Base-by-base conservation (phyloP, 2,113 vertebrate genomes). In the Uropsilus gracilis region DNA sequence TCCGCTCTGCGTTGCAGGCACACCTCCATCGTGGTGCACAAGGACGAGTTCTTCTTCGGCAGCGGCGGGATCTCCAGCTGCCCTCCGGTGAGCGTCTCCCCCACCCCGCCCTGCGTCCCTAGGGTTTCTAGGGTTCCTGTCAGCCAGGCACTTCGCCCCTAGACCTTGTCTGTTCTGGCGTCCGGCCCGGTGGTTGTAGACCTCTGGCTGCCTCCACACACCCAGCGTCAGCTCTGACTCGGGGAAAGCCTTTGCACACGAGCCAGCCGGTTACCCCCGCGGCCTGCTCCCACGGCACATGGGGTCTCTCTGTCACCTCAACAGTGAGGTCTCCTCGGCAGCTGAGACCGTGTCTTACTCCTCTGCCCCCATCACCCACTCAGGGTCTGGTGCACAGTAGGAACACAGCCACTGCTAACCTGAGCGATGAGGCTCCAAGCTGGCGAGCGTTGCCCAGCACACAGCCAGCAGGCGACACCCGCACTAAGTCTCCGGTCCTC, bases 41-140 rank as follows among this genome's bases (percentile, higher is more conserved):
- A 99, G 53, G 99, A 99, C 78, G 99, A 99, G 97, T 99, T 98
- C 97, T 99, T 99, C 98, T 99, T 98, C 76, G 98, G 99, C 48
- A 99, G 98, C 48, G 98, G 98, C 9, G 99, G 99, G 6, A 99
- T 99, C 93, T 98, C 98, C 95, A 99, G 98, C 97, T 99, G 99
- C 96, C 91, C 97, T 88, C 99, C 99, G 84, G 99, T 99, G 98
- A 99, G 99, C 97, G 93, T 87, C 95, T 50, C 39, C 39, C n/a
- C 87, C n/a, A 37, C 18, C 72, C 71, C 53, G 48, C 57, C 83
- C 87, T 44, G 34, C 68, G 57, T 61, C 69, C 44, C 13, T 16
- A 42, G 22, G 46, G 22, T 53, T 83, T 44, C 77, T 55, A 7
- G 1, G 20, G 53, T 55, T 22, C 18, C 6, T 4, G n/a, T n/a